Base-by-base conservation (phyloP, 1,140 invertebrate species). In the Caenorhabditis brenneri region DNA sequence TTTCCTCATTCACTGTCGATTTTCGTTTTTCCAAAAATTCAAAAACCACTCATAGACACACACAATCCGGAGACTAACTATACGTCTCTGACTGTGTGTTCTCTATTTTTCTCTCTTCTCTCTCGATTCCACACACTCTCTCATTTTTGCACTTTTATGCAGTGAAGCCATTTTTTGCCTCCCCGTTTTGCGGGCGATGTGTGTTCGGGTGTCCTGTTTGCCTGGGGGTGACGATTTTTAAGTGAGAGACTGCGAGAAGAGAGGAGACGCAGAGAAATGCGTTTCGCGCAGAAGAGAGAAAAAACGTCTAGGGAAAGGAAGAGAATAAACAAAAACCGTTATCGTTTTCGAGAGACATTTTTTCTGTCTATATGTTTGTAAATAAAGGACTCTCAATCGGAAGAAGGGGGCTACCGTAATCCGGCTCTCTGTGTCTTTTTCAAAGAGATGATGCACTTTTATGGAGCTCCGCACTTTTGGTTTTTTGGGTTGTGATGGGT, bases 181-280 rank as follows among this genome's bases (percentile, higher is more conserved):
- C 3, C 10, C 15, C 24, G 42, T 10, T 74, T 5, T 74, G 60
- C 36, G 31, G 16, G 31, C n/a, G n/a, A n/a, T n/a, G 39, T 42
- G 39, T 42, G 39, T 74, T 74, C 36, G 65, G 36, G 65, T 46
- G 65, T 74, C 65, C 65, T 74, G 65, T 74, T 74, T 74, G 65
- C 65, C 65, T 74, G 65, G 65, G 65, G 65, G 65, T 74, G 65
- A 74, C 65, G 65, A 74, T 74, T 74, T 42, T 46, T 7, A 42
- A 42, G 24, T 42, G 53, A 55, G 36, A 74, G 22, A 24, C 3
- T 24, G 29, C 6, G 22, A 24, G 65, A 74, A 36, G 24, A 0
- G 29, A 55, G 42, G 65, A 42, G 19, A 74, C 29, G 10, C 24
- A 19, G 53, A 55, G n/a, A n/a, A n/a, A n/a, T 42, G 15, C 58